Base-by-base conservation (phyloP, 2,797 vertebrate genomes). In the Eidolon dupreanum region DNA sequence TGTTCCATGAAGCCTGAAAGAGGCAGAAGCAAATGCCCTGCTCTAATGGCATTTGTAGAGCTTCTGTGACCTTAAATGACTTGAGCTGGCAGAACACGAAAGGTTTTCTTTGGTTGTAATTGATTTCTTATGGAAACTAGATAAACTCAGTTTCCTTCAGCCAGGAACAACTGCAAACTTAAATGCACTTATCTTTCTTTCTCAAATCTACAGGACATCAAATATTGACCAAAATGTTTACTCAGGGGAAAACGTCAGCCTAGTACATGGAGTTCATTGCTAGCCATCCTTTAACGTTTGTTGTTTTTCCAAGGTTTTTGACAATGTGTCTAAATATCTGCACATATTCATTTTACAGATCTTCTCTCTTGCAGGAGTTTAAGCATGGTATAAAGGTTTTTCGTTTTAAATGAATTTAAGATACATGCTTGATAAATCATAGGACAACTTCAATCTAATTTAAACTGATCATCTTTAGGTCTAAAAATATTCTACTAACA, bases 241-340 rank as follows among this genome's bases (percentile, higher is more conserved):
- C 85, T 96, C 74, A 94, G 66, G 94, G 65, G 86, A 87, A 96
- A 94, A 95, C 31, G 43, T 59, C 91, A 93, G 78, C 65, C 59
- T 74, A 49, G 91, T 4, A 41, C 38, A 83, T 6, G 9, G 31
- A 90, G 84, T 63, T 73, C 26, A 53, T 77, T 77, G 81, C 83
- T 79, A 89, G 89, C 53, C 49, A 46, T 82, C 49, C 53, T 73
- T 77, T 31, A 55, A 88, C 53, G 59, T 95, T 70, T 83, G 33
- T 11, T 65, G 74, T 61, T 78, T 97, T 82, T n/a, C 49, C 63
- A 81, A 77, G 59, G n/a, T 53, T 94, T 77, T 38, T 90, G 81
- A 70, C 71, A 84, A 10, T n/a, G 33, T 20, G 41, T 75, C 75
- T 43, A 5, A 3, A 20, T 2, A 31, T 13, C 5, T 8, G 31